Base-by-base conservation (phyloP, 2,888 invertebrate species). In the Marronus borbonicus region DNA sequence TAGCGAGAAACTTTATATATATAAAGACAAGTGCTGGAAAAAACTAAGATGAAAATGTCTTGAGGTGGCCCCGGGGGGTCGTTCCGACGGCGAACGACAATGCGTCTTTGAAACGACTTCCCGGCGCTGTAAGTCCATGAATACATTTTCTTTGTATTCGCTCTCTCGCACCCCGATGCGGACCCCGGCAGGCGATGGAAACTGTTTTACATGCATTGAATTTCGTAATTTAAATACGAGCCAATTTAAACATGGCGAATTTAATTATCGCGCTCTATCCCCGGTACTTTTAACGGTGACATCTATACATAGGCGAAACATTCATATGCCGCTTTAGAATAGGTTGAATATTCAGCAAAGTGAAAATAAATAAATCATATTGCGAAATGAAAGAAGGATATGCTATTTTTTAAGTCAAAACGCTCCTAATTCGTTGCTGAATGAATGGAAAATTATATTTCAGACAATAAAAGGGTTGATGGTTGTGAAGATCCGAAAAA, bases 191-290 rank as follows among this genome's bases (percentile, higher is more conserved):
- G 55, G 79, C 80, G 80, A 81, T 80, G 82, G 80, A 80, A 81
- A 80, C 87, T 88, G 86, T 84, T 88, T 88, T 88, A 87, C 87
- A 88, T 88, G 88, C 88, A 88, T 88, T 87, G 88, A 88, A 87
- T 88, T 88, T 76, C 65, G 74, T 79, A 79, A 79, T 79, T 79
- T 77, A 69, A 79, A 76, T 72, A 65, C 74, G 76, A 75, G 72
- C 72, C 77, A 72, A 77, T 77, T 77, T 77, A 77, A 69, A 58
- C 68, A 77, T 62, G 69, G 58, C 66, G 72, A 77, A 77, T 64
- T 77, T 77, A 77, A 77, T 77, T 77, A 77, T 69, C 72, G 72
- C 72, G 60, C 28, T 60, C 60, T 44, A 60, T 74, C 62, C 44
- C 72, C 44, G 3, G 24, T 10, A 14, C 62, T 55, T 44, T 74